Conservation (phyloP, 2,797 vertebrate species). For the Telmatherina bonti region DNA sequence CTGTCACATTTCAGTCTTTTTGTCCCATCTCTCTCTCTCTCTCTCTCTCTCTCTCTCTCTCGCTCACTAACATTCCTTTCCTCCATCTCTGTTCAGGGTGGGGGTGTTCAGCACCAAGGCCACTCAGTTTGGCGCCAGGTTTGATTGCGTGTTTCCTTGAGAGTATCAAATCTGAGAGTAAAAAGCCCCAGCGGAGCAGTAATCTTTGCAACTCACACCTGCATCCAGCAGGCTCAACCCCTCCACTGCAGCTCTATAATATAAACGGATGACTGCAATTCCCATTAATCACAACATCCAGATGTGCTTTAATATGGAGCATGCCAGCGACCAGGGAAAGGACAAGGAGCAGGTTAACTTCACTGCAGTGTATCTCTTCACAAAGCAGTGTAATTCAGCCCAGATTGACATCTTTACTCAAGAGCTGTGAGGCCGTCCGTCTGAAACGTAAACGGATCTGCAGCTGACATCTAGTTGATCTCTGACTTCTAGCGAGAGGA, state of each 20-base stretch:
- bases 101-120: constrained; percentile 23
- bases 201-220: constrained; percentile 74
- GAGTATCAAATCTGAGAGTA: constrained; percentile 67
- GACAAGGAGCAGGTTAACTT: constrained; percentile 29
- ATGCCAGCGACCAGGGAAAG: constrained; percentile 32
- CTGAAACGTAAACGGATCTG: constrained; percentile 24
- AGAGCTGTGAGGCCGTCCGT: constrained; percentile 29
- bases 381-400: constrained; percentile 26
- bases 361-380: constrained; percentile 5
- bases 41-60: not conserved
- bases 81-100: constrained; percentile 22
- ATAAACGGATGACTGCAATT: constrained; percentile 66
- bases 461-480: constrained; percentile 23
- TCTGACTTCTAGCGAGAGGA: constrained; percentile 10
- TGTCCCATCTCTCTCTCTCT: not conserved
- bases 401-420: constrained; percentile 20
- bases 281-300: constrained; percentile 74
- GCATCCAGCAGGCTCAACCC: constrained; percentile 50
- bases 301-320: constrained; percentile 69
- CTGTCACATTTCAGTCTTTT: constrained; percentile 4
- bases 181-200: constrained; percentile 69
- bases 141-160: constrained; percentile 65
- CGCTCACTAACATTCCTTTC: constrained; percentile 5
- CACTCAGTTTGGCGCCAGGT: constrained; percentile 38
- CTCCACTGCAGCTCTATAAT: constrained; percentile 44